Base-by-base conservation (phyloP, 2,113 vertebrate species). In the Callionymus lyra region DNA sequence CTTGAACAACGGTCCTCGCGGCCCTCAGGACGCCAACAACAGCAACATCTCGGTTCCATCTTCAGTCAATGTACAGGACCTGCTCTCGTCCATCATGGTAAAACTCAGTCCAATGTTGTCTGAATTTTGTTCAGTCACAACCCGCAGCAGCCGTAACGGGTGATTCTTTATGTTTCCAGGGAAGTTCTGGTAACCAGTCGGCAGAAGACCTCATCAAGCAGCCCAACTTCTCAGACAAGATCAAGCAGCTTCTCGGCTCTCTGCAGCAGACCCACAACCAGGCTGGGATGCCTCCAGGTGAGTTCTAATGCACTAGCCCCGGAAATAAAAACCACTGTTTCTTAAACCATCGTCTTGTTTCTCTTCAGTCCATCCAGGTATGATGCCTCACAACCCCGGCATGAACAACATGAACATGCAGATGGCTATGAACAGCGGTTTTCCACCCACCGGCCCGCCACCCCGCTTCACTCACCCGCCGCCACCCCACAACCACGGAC, bases 21-120 rank as follows among this genome's bases (percentile, higher is more conserved):
- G 85, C 33, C 90, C 89, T 0, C 88, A 89, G 9, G 40, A 63
- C 14, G 34, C 56, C 2, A 68, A 40, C 54, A 9, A 62, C 0
- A 54, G 47, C 46, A 84, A 51, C 50, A 85, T 70, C 38, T 65
- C 85, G 1, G 78, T 79, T 2, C 65, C 82, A 0, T 68, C 85
- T 4, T 58, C 86, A 9, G 87, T 94, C 61, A 93, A 93, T 1
- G 89, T 97, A 1, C 93, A 97, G 76, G 92, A 95, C 64, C 88
- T 95, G 62, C 88, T 97, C 11, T 83, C 88, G 1, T 93, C 93
- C 42, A 92, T 95, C 54, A 97, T 97, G 89, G 91, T 95, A 71
- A 44, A 11, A 34, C 2, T 17, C 1, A 47, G 2, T 13, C 14
- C 4, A n/a, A 8, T 27, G 21, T 27, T 5, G 21, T 27, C 8